These are phyloP conservation scores for Heteromurus nitidus DNA, from an alignment of 2,888 invertebrate genomes.

Conservation along the genomic window DNA sequence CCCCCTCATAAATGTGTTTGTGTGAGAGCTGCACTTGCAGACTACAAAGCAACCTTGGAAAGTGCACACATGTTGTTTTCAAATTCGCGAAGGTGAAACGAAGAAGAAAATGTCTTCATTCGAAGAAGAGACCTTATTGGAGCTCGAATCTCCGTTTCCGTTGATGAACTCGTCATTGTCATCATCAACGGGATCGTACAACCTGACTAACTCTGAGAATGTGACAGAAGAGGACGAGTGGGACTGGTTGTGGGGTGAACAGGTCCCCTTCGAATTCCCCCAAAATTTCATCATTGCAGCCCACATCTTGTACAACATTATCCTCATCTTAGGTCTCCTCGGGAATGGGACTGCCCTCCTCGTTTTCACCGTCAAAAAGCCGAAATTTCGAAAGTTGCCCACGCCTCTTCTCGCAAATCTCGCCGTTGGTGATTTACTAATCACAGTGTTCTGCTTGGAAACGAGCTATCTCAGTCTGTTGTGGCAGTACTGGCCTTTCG, in stretches of 20 bases:
- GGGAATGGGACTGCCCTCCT: slow-evolving; percentile 56
- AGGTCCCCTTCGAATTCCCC: slow-evolving; percentile 38
- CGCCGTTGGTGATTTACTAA: slow-evolving; percentile 91
- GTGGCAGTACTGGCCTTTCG: slow-evolving; percentile 92
- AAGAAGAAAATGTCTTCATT: too few relatives aligned
- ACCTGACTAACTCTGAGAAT: too few relatives aligned
- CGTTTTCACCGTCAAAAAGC: slow-evolving; percentile 22
- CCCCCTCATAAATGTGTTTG: too few relatives aligned
- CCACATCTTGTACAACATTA: slow-evolving; percentile 54
- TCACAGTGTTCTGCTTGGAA: slow-evolving; percentile 92
- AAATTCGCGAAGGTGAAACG: too few relatives aligned
- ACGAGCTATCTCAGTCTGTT: slow-evolving; percentile 87
- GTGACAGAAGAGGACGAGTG: slow-evolving; percentile 16
- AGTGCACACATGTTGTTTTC: too few relatives aligned
- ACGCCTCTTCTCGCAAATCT: slow-evolving; percentile 84
- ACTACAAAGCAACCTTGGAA: too few relatives aligned
- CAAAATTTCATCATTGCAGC: slow-evolving; percentile 21
- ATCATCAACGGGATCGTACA: too few relatives aligned
- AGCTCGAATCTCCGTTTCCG: slow-evolving; percentile 6
- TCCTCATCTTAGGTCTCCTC: slow-evolving; percentile 49
- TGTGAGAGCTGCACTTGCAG: too few relatives aligned
- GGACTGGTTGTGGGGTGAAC: slow-evolving; percentile 38
- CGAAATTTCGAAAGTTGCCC: slow-evolving; percentile 39
- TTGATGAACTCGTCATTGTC: too few relatives aligned
- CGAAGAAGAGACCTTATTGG: too few relatives aligned